Evolutionary conservation across 2,113 vertebrate species (phyloP).

Genomic region (Chamaetylas fuelleborni): DNA sequence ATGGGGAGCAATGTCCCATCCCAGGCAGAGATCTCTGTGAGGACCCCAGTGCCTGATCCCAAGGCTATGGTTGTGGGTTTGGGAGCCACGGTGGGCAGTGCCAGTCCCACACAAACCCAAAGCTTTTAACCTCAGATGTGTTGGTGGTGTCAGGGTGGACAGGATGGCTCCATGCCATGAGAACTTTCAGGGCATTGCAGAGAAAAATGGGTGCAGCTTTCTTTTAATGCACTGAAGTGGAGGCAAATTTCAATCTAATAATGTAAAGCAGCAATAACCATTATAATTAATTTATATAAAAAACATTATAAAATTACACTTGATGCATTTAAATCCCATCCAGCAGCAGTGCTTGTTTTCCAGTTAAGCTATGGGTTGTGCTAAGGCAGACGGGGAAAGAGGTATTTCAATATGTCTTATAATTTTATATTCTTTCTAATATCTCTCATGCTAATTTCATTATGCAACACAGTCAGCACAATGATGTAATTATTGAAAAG

Average conservation of each 20-base stretch:
- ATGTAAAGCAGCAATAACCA: conserved; percentile 74
- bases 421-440: conserved; percentile 81
- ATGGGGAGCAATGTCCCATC: neutral
- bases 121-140: neutral
- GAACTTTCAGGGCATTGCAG: neutral
- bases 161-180: neutral
- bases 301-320: conserved; percentile 75
- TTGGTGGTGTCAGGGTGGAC: neutral
- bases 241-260: conserved; percentile 73
- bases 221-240: conserved; percentile 42
- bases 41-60: accelerated
- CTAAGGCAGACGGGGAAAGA: conserved; percentile 67
- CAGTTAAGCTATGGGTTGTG: conserved; percentile 67
- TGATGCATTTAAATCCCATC: conserved; percentile 64
- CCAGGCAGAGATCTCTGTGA: neutral
- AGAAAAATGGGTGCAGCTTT: conserved; percentile 25
- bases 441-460: conserved; percentile 82
- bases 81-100: neutral
- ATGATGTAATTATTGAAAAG: conserved; percentile 85
- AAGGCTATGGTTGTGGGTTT: neutral
- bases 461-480: conserved; percentile 77
- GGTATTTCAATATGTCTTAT: conserved; percentile 81
- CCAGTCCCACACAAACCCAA: neutral
- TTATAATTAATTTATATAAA: conserved; percentile 83
- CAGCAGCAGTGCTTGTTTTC: conserved; percentile 58